A percentile compares a stretch with the other conserved stretches of the same genome.
Conservation (phyloP, 2,113 vertebrate species). For the Lamprologus speciosus region DNA sequence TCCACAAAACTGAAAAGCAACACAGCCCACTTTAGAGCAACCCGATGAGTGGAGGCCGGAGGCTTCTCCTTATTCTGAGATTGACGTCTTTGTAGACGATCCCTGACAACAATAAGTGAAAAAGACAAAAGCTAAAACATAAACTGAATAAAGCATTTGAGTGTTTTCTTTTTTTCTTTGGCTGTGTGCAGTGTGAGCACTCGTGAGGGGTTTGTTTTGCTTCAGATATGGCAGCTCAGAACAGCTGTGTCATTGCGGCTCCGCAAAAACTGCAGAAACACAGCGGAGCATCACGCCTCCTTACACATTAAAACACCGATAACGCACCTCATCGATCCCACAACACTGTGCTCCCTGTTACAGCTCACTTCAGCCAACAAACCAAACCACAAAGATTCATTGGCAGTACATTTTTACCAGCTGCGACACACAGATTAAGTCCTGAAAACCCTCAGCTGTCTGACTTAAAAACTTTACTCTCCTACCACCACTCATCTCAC, state of each 20-base stretch:
- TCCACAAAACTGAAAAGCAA: background rate
- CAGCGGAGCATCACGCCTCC: background rate
- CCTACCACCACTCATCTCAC: background rate
- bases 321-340: background rate
- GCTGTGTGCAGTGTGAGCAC: background rate
- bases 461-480: background rate
- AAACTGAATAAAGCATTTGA: background rate
- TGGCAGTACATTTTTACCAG: background rate
- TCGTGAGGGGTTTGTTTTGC: fast-evolving
- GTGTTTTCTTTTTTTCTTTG: background rate
- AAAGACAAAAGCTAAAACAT: background rate
- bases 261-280: background rate
- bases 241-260: background rate
- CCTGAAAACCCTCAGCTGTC: background rate
- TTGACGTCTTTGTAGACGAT: background rate
- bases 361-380: background rate
- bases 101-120: background rate
- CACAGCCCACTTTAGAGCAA: background rate
- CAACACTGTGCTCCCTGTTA: too few species aligned
- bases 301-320: background rate
- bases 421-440: background rate
- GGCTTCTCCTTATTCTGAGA: background rate
- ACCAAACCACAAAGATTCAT: background rate
- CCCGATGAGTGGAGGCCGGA: fast-evolving
- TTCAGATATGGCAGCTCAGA: background rate